Percentiles rank a stretch among this genome's conserved stretches.
Evolutionary conservation across 2,888 invertebrate species (phyloP).

Genomic region (Dryomyza anilis): DNA sequence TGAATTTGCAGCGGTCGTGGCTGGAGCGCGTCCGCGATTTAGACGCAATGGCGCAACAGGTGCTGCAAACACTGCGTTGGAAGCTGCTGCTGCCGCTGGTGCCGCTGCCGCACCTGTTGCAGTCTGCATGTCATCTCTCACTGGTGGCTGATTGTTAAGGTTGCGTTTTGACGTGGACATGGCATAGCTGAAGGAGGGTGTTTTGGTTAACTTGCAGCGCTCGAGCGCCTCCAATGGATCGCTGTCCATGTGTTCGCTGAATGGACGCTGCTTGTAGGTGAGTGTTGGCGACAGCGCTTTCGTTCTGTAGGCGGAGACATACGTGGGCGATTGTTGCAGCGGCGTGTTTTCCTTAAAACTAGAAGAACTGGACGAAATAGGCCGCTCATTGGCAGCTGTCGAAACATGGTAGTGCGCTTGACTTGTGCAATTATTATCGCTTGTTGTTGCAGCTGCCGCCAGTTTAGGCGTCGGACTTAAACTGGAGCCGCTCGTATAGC

Average conservation of each 20-base stretch:
- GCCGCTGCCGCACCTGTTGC: conserved; percentile 23
- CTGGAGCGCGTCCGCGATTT: conserved; percentile 23
- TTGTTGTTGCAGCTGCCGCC: conserved; percentile 49
- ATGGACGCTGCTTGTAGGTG: conserved; percentile 53
- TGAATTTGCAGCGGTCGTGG: background rate
- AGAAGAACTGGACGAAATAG: conserved; percentile 10
- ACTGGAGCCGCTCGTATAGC: conserved; percentile 53
- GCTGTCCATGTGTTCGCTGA: conserved; percentile 55
- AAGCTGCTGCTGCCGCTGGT: conserved; percentile 25
- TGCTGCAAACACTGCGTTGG: conserved; percentile 25
- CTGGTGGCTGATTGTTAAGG: conserved; percentile 35
- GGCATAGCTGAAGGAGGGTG: conserved; percentile 55
- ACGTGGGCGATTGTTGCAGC: conserved; percentile 41
- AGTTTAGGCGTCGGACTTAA: conserved; percentile 57
- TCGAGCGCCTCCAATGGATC: conserved; percentile 46
- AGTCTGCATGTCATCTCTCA: conserved; percentile 14
- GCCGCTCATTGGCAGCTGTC: conserved; percentile 28
- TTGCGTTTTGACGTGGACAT: conserved; percentile 29
- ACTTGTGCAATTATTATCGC: conserved; percentile 53
- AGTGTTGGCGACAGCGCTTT: conserved; percentile 39
- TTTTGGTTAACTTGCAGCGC: conserved; percentile 55
- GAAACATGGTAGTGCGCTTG: conserved; percentile 58
- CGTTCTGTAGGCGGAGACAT: conserved; percentile 47
- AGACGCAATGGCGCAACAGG: conserved; percentile 30
- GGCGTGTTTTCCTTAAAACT: conserved; percentile 44